These are phyloP conservation scores for Brachypalpus laphriformis DNA, from an alignment of 2,888 invertebrate species.

Conservation along the genomic window DNA sequence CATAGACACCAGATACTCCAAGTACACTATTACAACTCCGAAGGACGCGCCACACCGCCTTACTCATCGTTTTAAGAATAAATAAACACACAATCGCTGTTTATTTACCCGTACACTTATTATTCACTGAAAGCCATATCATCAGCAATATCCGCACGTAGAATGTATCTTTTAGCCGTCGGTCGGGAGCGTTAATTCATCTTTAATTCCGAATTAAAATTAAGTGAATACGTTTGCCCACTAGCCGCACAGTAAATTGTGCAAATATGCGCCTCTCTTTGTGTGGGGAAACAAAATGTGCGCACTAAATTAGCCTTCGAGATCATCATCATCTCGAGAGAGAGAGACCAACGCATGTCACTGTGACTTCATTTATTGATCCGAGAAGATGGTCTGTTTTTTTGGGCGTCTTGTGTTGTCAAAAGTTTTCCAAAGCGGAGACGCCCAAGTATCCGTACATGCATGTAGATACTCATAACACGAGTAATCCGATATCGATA, in stretches of 20 bases:
- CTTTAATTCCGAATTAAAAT: conserved; percentile 45
- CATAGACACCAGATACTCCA: not conserved
- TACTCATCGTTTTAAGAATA: conserved; percentile 9
- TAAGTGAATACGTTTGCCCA: not conserved
- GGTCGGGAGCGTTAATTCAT: conserved; percentile 25
- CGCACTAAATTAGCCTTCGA: not conserved
- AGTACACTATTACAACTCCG: not conserved
- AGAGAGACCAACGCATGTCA: conserved; percentile 30
- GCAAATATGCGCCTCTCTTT: not conserved
- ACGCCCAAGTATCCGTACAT: not conserved
- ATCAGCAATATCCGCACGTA: conserved; percentile 41
- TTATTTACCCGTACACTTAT: conserved; percentile 5
- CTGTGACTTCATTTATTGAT: not conserved
- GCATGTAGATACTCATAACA: conserved; percentile 1
- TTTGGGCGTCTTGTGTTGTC: conserved; percentile 3
- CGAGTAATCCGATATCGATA: conserved; percentile 30
- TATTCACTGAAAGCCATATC: conserved; percentile 16
- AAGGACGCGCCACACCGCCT: too few species aligned
- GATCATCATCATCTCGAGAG: not conserved
- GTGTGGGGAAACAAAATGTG: not conserved
- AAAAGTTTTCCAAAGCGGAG: not conserved
- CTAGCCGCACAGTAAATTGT: not conserved
- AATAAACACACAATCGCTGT: conserved; percentile 20
- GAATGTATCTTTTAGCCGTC: not conserved
- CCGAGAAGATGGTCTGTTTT: not conserved